These are phyloP conservation scores for Synergus japonicus DNA, from an alignment of 2,888 invertebrate genomes.

Conservation along the genomic window DNA sequence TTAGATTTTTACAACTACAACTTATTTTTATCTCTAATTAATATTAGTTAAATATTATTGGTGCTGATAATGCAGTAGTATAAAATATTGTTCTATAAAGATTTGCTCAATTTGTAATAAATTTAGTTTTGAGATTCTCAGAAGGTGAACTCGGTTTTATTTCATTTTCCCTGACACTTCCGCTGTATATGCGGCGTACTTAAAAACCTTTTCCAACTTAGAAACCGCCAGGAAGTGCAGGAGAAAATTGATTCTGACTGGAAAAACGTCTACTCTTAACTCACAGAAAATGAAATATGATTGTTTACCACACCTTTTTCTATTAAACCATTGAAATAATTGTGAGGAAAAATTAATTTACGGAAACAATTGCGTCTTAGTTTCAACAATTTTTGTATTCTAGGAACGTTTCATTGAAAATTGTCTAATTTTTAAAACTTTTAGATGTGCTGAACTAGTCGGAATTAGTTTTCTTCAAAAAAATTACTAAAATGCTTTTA, in stretches of 20 bases:
- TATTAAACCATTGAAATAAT: not conserved
- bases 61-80: too few relatives aligned
- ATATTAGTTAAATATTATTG: too few relatives aligned
- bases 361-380: not conserved
- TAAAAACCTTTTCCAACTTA: not conserved
- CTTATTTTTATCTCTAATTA: too few relatives aligned
- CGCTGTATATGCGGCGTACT: not conserved
- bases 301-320: not conserved
- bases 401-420: too few relatives aligned
- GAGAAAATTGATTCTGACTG: slow-evolving; percentile 9
- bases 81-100: too few relatives aligned
- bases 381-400: too few relatives aligned
- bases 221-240: not conserved
- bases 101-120: not conserved
- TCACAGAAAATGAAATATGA: slow-evolving; percentile 7
- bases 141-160: not conserved
- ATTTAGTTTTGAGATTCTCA: not conserved
- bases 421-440: too few relatives aligned
- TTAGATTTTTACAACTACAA: too few relatives aligned
- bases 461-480: too few relatives aligned
- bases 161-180: not conserved
- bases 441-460: too few relatives aligned
- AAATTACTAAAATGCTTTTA: too few relatives aligned
- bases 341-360: not conserved
- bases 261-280: not conserved